These are phyloP conservation scores for Prinia subflava DNA, from an alignment of 2,113 vertebrate species.

Conservation along the genomic window DNA sequence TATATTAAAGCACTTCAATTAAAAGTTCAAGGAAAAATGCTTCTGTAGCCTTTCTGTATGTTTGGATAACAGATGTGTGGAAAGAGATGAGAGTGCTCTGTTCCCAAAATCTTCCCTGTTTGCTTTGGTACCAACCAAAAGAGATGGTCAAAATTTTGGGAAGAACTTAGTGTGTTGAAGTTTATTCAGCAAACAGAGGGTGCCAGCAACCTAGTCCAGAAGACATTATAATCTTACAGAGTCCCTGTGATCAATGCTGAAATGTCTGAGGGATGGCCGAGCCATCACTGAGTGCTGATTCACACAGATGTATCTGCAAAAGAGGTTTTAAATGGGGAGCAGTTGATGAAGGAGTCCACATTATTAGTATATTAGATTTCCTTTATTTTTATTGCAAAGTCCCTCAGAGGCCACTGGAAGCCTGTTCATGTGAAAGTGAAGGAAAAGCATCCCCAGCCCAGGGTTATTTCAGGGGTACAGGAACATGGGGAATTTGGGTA, in stretches of 20 bases:
- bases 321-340: neutral
- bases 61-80: neutral
- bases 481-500: neutral
- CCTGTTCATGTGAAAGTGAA: neutral
- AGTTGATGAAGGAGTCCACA: neutral
- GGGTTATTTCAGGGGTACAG: neutral
- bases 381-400: neutral
- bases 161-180: neutral
- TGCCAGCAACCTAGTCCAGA: neutral
- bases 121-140: neutral
- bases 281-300: neutral
- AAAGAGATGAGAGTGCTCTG: neutral
- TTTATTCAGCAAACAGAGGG: neutral
- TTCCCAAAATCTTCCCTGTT: neutral
- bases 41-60: neutral
- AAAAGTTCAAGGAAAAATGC: slow-evolving; percentile 24
- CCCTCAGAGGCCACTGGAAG: neutral
- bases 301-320: neutral
- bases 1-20: slow-evolving; percentile 44
- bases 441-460: neutral
- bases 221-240: neutral
- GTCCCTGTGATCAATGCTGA: accelerated
- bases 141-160: neutral
- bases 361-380: neutral
- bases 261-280: accelerated